Base-by-base conservation (phyloP, 2,888 invertebrate species). In the Cheilosia vulpina region DNA sequence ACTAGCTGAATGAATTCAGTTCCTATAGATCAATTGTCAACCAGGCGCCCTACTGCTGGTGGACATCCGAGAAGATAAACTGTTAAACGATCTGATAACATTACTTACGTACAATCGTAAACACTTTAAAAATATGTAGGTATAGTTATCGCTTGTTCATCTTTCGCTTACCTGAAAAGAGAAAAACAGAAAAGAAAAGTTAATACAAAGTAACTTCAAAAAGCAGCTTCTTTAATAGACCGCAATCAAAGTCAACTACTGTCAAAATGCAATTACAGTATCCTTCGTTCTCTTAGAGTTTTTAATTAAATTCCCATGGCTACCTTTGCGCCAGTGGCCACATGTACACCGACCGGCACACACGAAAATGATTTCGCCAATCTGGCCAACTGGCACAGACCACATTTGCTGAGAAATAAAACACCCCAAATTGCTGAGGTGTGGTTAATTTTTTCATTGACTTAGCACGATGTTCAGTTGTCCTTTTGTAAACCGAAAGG, bases 111-210 rank as follows among this genome's bases (percentile, higher is more conserved):
- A 38, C 38, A 38, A 13, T 38, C 4, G 38, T 13, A 13, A 38
- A 38, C 38, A 38, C 38, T 38, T 13, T 38, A 0, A 38, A 34
- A 31, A 9, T 9, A 38, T 13, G 34, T 38, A 21, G 21, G 21
- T 21, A 21, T 21, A 38, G 11, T 38, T 38, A 13, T 38, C 3
- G 38, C 13, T 38, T 13, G 11, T 4, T 38, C 38, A 17, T 47
- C 47, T 11, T 55, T 52, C 15, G 43, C 76, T 76, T 60, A 76
- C 76, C 76, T 76, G 60, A 5, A 76, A 76, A 53, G 66, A 76
- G n/a, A 76, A 11, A 58, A 58, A 55, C 13, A 34, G 34, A 43
- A 68, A n/a, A 13, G 1, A 52, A 66, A 24, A 31, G 21, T 66
- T 47, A 52, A n/a, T 41, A 57, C 53, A 15, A 57, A 13, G 11